These are phyloP conservation scores for Phytoseiulus persimilis DNA, from an alignment of 2,888 invertebrate genomes.

Conservation along the genomic window DNA sequence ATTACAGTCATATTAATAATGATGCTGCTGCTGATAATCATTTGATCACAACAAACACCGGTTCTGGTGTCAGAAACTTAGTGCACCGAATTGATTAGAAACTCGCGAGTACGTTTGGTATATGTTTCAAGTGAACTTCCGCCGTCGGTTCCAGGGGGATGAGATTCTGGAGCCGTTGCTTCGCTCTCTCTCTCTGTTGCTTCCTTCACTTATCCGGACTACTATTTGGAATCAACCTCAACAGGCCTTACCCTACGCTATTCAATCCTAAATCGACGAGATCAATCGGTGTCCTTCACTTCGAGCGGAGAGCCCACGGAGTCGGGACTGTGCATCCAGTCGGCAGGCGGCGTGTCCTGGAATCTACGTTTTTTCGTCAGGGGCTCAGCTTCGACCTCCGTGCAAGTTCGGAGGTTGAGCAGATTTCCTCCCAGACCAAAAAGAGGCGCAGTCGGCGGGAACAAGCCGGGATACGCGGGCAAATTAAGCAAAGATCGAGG, in stretches of 20 bases:
- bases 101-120: slow-evolving; percentile 7
- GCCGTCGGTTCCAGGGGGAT: background rate
- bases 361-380: slow-evolving; percentile 29
- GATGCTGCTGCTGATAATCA: slow-evolving; percentile 6
- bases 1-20: background rate
- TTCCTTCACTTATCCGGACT: background rate
- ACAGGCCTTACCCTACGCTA: background rate
- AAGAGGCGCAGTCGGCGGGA: slow-evolving; percentile 15
- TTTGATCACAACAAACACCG: slow-evolving; percentile 37
- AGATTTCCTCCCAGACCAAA: slow-evolving; percentile 19
- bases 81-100: slow-evolving; percentile 30
- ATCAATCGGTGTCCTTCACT: slow-evolving; percentile 32
- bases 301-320: slow-evolving; percentile 28
- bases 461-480: slow-evolving; percentile 20
- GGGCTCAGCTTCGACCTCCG: slow-evolving; percentile 33
- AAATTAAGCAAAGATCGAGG: slow-evolving; percentile 30
- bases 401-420: slow-evolving; percentile 36
- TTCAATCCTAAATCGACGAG: background rate
- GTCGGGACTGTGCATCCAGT: slow-evolving; percentile 38
- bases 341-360: background rate
- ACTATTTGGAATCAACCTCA: background rate
- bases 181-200: background rate
- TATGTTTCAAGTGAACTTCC: slow-evolving; percentile 13
- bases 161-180: background rate
- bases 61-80: slow-evolving; percentile 18